Conservation (phyloP, 2,113 vertebrate species). For the Syngnathoides biaculeatus region DNA sequence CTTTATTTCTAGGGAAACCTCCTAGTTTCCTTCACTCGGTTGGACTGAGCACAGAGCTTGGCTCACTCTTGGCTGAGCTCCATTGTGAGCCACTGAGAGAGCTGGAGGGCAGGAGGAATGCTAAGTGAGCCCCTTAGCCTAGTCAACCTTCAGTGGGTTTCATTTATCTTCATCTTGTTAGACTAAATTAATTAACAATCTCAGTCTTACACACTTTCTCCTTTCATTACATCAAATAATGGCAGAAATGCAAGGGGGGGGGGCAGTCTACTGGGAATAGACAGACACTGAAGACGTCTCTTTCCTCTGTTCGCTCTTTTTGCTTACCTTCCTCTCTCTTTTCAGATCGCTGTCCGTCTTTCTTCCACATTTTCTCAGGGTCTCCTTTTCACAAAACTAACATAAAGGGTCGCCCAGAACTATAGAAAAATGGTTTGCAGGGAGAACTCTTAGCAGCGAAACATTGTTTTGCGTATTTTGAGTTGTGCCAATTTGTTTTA, state of each 20-base stretch:
- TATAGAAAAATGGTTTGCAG: constrained; percentile 52
- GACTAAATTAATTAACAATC: constrained; percentile 99
- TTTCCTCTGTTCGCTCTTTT: constrained; percentile 31
- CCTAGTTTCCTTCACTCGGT: too few relatives aligned
- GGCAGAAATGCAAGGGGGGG: constrained; percentile 76
- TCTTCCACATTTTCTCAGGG: constrained; percentile 18
- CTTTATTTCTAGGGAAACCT: constrained; percentile 16
- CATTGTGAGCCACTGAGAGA: constrained; percentile 59
- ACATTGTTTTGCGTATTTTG: constrained; percentile 10
- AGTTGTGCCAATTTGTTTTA: constrained; percentile 18
- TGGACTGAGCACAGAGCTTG: constrained; percentile 51
- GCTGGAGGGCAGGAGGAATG: constrained; percentile 68
- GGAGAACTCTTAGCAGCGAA: constrained; percentile 24
- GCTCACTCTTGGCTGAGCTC: constrained; percentile 67
- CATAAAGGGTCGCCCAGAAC: constrained; percentile 44
- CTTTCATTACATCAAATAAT: constrained; percentile 99
- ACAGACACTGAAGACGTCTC: constrained; percentile 61
- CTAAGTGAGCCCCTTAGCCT: constrained; percentile 88
- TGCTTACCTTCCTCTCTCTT: constrained; percentile 13
- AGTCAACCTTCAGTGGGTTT: constrained; percentile 87
- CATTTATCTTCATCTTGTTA: constrained; percentile 99
- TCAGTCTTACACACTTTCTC: constrained; percentile 95
- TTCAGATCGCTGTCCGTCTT: constrained; percentile 13
- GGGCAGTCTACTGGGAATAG: constrained; percentile 68
- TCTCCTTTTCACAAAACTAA: constrained; percentile 43